Base-by-base conservation (phyloP, 2,888 invertebrate species). In the Falcaria lacertinaria region DNA sequence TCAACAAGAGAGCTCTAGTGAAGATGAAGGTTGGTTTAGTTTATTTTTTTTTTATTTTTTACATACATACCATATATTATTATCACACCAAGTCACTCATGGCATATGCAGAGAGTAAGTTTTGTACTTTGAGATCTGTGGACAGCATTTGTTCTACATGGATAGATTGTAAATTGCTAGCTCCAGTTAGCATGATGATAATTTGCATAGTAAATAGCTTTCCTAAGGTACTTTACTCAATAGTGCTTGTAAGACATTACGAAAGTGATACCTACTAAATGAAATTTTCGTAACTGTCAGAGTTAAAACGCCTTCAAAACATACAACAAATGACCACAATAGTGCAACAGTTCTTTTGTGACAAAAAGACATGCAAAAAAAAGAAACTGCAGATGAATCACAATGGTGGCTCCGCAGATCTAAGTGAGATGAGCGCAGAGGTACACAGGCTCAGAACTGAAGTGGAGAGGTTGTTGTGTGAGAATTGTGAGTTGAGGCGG, bases 1-100 rank as follows among this genome's bases (percentile, higher is more conserved):
- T 50, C 90, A 90, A 42, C 88, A 88, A 38, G 84, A 86, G 1
- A 91, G 91, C 38, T 90, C 89, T 1, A 92, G 92, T 69, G 92
- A 92, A 48, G 92, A 91, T 51, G 92, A 93, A 75, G 92, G 92
- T 89, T 48, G 42, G 44, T 43, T 25, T 16, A 7, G 13, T 28
- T 32, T 11, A 13, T n/a, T 35, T 2, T n/a, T n/a, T n/a, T n/a
- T n/a, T n/a, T n/a, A n/a, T n/a, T n/a, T n/a, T n/a, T n/a, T n/a
- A n/a, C n/a, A n/a, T n/a, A n/a, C n/a, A n/a, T n/a, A n/a, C n/a
- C n/a, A n/a, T n/a, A n/a, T n/a, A n/a, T n/a, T n/a, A n/a, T n/a
- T n/a, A n/a, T n/a, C n/a, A n/a, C n/a, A n/a, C n/a, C n/a, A n/a
- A n/a, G n/a, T n/a, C n/a, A n/a, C n/a, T n/a, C n/a, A n/a, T n/a